Percentiles rank a stretch among this genome's conserved stretches.
Evolutionary conservation across 2,888 invertebrate genomes (phyloP).

Genomic region (Synanthedon tipuliformis): DNA sequence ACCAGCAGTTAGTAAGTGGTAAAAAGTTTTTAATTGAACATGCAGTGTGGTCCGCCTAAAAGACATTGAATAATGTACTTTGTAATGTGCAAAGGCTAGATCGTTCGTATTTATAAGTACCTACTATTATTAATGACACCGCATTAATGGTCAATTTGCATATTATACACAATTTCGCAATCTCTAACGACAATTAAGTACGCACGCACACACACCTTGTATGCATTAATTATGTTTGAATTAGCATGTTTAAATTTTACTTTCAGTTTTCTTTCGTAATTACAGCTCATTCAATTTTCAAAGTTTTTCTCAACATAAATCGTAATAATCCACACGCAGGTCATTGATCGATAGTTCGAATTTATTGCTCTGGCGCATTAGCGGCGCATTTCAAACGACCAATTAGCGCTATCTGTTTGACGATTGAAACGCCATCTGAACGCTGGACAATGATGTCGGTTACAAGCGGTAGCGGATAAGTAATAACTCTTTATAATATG

Average conservation of each 20-base stretch:
- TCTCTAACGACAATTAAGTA: background rate
- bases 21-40: no score
- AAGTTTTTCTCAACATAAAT: background rate
- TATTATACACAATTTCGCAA: background rate
- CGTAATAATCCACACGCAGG: conserved; percentile 5
- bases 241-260: background rate
- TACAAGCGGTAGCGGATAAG: conserved; percentile 7
- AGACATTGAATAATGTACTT: no score
- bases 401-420: conserved; percentile 57
- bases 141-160: background rate
- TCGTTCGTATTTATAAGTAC: no score
- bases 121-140: no score
- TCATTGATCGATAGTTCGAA: conserved; percentile 30
- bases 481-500: no score
- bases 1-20: no score
- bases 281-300: background rate
- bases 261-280: background rate
- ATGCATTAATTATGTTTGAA: background rate
- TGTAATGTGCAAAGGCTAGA: no score
- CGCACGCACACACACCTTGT: background rate
- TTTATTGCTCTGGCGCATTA: conserved; percentile 49
- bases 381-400: conserved; percentile 57
- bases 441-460: conserved; percentile 10
- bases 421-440: conserved; percentile 45
- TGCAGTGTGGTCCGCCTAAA: no score